Conservation (phyloP, 2,888 invertebrate species). For the Trichopria drosophilae region DNA sequence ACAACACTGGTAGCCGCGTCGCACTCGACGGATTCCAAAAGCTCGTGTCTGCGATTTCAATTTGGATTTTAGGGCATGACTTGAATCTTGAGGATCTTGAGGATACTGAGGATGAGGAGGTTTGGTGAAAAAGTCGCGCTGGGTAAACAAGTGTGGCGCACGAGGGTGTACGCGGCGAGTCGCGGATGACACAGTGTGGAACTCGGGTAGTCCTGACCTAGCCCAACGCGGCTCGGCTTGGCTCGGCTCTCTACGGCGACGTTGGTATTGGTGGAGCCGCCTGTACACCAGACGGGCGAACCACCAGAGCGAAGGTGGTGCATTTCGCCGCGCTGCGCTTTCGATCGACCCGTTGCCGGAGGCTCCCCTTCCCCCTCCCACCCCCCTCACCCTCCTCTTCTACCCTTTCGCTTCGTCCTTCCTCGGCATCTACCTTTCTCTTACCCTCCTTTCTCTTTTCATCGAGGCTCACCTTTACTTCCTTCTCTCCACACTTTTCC, state of each 20-base stretch:
- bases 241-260: constrained; percentile 43
- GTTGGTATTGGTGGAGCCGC: constrained; percentile 48
- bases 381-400: constrained; percentile 29
- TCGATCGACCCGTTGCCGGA: constrained; percentile 56
- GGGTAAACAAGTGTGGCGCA: constrained; percentile 16
- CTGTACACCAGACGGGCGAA: constrained; percentile 45
- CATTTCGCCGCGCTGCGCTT: constrained; percentile 58
- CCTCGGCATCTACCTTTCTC: constrained; percentile 16
- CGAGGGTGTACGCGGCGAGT: constrained; percentile 39
- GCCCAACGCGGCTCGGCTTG: constrained; percentile 57
- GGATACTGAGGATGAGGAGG: neutral
- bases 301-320: constrained; percentile 51
- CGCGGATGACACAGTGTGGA: constrained; percentile 56
- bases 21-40: too few relatives aligned
- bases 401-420: constrained; percentile 22
- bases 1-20: too few relatives aligned
- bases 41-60: too few relatives aligned
- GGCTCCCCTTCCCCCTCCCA: constrained; percentile 36
- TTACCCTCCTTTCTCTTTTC: constrained; percentile 13
- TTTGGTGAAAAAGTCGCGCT: constrained; percentile 9
- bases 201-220: constrained; percentile 59
- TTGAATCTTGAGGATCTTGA: neutral
- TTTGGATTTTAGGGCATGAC: too few relatives aligned
- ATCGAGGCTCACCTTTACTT: constrained; percentile 1
- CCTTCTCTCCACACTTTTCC: constrained; percentile 6